phyloP scores from a whole-genome alignment of 2,113 vertebrate species.

The Cranoglanis bouderius region DNA sequence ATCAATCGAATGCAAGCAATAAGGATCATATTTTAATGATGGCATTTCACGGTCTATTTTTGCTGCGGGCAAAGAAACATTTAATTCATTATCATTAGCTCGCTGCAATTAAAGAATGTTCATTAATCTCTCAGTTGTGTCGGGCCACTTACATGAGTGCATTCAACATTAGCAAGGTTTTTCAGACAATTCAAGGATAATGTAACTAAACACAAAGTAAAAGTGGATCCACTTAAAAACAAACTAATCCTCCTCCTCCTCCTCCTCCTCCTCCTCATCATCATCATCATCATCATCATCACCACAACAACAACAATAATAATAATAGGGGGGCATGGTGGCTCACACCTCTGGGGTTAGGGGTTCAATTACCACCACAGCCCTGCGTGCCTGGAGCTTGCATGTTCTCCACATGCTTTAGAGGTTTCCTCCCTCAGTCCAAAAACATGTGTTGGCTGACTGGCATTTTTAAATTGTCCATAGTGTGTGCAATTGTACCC shows the following conservation, averaged over 20 bases:
- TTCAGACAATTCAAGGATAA: conserved; percentile 34
- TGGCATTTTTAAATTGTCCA: too few species aligned
- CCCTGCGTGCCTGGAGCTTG: too few species aligned
- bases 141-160: conserved; percentile 35
- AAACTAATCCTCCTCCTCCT: not conserved
- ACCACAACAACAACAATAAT: not conserved
- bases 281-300: not conserved
- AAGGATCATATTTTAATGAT: conserved; percentile 57
- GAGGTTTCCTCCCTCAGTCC: too few species aligned
- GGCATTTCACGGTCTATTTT: conserved; percentile 49
- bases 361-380: too few species aligned
- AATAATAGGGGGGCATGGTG: not conserved
- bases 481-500: too few species aligned
- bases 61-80: conserved; percentile 56
- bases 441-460: too few species aligned
- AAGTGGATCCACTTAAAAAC: not conserved
- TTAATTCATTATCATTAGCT: conserved; percentile 57
- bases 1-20: conserved; percentile 50
- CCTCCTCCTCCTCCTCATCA: not conserved
- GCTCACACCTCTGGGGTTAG: too few species aligned
- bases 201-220: not conserved
- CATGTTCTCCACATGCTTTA: too few species aligned
- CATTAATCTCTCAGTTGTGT: conserved; percentile 56
- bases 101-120: conserved; percentile 54
- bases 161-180: conserved; percentile 42